Evolutionary conservation across 2,797 vertebrate genomes (phyloP).

Genomic region (Intellagama lesueurii): DNA sequence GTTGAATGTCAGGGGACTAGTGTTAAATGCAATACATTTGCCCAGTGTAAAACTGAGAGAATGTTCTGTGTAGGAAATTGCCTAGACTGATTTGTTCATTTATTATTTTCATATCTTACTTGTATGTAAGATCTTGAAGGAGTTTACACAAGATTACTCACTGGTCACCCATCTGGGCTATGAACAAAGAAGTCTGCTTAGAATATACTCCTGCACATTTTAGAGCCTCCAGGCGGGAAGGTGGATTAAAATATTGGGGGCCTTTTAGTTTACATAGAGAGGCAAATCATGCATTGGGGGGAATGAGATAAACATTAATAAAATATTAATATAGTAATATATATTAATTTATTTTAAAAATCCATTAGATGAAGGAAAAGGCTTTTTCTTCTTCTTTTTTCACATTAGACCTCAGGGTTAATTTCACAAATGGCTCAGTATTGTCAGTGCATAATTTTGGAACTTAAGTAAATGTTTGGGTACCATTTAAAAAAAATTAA

Average conservation of each 20-base stretch:
- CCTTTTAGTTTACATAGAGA: background rate
- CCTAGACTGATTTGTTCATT: too few relatives aligned
- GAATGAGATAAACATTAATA: background rate
- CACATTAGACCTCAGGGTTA: background rate
- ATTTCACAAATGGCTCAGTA: background rate
- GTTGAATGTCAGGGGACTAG: too few relatives aligned
- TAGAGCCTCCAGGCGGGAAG: background rate
- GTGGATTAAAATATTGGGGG: background rate
- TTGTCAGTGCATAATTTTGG: background rate
- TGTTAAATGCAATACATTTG: too few relatives aligned
- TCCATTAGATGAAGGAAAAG: background rate
- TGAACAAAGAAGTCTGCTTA: background rate
- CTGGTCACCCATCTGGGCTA: too few relatives aligned
- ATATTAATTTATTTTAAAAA: too few relatives aligned
- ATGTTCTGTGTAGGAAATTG: too few relatives aligned
- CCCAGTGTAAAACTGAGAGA: too few relatives aligned
- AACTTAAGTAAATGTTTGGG: background rate
- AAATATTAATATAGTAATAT: background rate
- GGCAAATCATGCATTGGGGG: background rate
- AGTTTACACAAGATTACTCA: too few relatives aligned
- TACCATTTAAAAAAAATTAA: background rate
- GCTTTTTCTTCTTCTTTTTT: background rate
- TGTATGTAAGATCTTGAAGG: too few relatives aligned
- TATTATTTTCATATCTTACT: too few relatives aligned
- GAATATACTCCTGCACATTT: background rate